Conservation (phyloP, 2,888 invertebrate genomes). For the Aleiodes testaceus region DNA sequence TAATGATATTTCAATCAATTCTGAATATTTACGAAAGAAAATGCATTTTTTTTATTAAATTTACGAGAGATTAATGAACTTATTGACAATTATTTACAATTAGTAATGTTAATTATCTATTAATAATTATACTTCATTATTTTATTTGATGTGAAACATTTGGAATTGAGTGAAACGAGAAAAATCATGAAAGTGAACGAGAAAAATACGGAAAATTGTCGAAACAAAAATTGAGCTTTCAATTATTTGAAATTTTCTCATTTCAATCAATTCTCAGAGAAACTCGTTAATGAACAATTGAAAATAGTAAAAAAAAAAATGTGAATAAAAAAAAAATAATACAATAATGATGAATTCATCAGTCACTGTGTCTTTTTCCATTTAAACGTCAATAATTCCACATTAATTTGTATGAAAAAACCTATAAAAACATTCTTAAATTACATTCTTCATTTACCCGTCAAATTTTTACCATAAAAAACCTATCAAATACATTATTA, state of each 20-base stretch:
- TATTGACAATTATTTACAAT: conserved; percentile 28
- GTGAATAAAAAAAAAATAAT: too few relatives aligned
- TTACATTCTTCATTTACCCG: not conserved
- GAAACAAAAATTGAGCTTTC: too few relatives aligned
- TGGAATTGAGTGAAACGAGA: not conserved
- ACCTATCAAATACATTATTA: conserved; percentile 3
- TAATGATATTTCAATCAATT: not conserved
- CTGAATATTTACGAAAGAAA: not conserved
- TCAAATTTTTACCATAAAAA: conserved; percentile 26
- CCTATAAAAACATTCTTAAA: conserved; percentile 16
- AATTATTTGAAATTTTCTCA: too few relatives aligned
- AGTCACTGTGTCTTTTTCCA: too few relatives aligned
- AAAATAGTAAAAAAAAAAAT: too few relatives aligned
- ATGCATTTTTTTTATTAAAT: conserved; percentile 23
- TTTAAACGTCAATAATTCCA: not conserved
- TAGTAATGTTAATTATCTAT: conserved; percentile 15
- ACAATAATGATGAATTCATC: too few relatives aligned
- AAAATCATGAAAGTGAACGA: conserved; percentile 1
- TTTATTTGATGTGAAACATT: not conserved
- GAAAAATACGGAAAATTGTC: too few relatives aligned
- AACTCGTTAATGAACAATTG: too few relatives aligned
- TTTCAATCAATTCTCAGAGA: too few relatives aligned
- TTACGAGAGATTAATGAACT: conserved; percentile 18
- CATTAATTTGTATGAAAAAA: conserved; percentile 4
- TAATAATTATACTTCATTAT: conserved; percentile 13